Evolutionary conservation across 2,797 vertebrate genomes (phyloP), one percentile per base, ranked within the genome.

Genomic region (Pangasius macronema): DNA sequence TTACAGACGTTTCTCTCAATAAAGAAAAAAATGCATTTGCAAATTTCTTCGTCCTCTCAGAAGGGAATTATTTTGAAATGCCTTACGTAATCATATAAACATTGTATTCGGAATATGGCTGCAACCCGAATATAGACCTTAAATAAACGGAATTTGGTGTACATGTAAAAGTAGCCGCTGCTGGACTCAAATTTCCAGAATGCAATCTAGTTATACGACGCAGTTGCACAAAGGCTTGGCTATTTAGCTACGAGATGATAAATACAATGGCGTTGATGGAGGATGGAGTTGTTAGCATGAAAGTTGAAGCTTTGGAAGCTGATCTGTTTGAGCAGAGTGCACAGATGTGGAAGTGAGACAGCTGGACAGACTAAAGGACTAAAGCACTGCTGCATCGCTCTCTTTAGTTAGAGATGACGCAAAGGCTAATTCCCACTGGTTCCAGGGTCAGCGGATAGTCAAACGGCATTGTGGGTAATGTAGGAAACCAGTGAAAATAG

Each of bases 291-390:
- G 14, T 33, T 33, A 16, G 13, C 5, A 7, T 67, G 30, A 42
- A 11, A 39, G 36, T 24, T 72, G 8, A 73, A 70, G 30, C 2
- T 36, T 36, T 39, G 67, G 67, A 39, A 70, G 33, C 14, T 20
- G 33, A 39, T 75, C 73, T 30, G 46, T 51, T 76, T 16, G 13
- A 51, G 39, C 46, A n/a, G 72, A 5, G 13, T 27, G 72, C 8
- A 51, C 76, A 79, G 76, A 79, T 79, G 30, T 57, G 53, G 9
- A 36, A 20, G 30, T 36, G 53, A 79, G n/a, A 79, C 53, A 79
- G 51, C 30, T 57, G 53, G 30, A 79, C 8, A 79, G 51, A 33
- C 1, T 53, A 9, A 20, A 55, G 16, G 8, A 75, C 5, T 30
- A 76, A 57, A 79, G 76, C 51, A 49, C 72, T 4, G 46, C 5